Evolutionary conservation across 2,113 vertebrate genomes (phyloP).

Genomic region (Macquaria australasica): DNA sequence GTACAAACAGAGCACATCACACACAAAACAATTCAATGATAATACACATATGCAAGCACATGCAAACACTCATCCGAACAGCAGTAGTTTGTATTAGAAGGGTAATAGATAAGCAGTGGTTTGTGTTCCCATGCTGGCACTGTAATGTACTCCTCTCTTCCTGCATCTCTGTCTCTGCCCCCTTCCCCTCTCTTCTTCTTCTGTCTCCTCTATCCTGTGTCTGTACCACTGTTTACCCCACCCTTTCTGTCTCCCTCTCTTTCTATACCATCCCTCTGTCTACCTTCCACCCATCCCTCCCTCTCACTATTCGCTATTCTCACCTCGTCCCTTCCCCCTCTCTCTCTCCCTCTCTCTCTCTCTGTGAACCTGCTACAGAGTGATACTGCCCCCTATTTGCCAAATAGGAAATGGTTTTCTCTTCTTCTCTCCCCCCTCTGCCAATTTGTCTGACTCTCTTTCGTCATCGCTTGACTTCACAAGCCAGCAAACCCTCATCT

Average conservation of each 20-base stretch:
- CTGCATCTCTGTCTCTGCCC: constrained; percentile 7
- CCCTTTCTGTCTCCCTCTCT: constrained; percentile 14
- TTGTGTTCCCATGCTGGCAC: constrained; percentile 53
- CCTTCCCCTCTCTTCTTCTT: constrained; percentile 1
- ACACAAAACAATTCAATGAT: not conserved
- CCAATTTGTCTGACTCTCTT: constrained; percentile 56
- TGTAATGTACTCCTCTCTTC: constrained; percentile 17
- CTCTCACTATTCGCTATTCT: constrained; percentile 18
- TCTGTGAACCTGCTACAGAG: constrained; percentile 46
- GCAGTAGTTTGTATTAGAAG: constrained; percentile 20
- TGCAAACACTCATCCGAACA: constrained; percentile 19
- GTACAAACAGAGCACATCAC: too few relatives aligned
- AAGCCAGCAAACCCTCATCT: constrained; percentile 30
- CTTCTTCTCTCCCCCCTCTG: not conserved
- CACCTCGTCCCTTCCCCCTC: not conserved
- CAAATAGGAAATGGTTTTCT: not conserved
- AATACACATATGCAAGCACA: not conserved
- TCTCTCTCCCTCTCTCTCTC: not conserved
- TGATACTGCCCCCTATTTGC: constrained; percentile 74
- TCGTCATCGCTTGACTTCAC: constrained; percentile 57
- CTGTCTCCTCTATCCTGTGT: constrained; percentile 12
- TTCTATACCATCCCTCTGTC: constrained; percentile 27
- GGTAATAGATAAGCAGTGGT: constrained; percentile 35
- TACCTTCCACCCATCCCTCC: constrained; percentile 5
- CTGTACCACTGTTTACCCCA: constrained; percentile 6